A percentile compares a stretch with the other conserved stretches of the same genome.
These are phyloP conservation scores for Drosophila malerkotliana DNA, from an alignment of 1,140 invertebrate genomes.

Conservation along the genomic window DNA sequence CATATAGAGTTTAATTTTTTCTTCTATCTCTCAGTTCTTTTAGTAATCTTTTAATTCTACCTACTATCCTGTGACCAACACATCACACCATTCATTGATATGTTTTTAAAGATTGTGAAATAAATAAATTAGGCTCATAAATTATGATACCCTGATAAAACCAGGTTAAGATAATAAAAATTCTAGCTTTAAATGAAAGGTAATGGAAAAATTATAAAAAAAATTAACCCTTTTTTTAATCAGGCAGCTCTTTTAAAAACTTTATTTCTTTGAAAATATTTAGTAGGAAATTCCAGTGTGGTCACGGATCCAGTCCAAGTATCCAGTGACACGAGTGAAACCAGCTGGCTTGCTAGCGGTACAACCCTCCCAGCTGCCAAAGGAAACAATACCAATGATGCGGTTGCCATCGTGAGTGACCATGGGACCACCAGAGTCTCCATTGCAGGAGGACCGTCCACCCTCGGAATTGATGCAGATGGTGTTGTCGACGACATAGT, in stretches of 20 bases:
- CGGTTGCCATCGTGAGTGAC: slow-evolving; percentile 32
- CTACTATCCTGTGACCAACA: no score
- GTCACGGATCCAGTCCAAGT: slow-evolving; percentile 85
- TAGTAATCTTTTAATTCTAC: no score
- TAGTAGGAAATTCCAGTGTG: slow-evolving; percentile 83
- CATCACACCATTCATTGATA: no score
- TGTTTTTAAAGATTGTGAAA: no score
- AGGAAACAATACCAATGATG: slow-evolving; percentile 85
- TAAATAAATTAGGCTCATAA: no score
- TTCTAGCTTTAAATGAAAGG: no score
- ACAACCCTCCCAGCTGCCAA: slow-evolving; percentile 84
- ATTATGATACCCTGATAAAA: no score
- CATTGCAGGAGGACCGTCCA: slow-evolving; percentile 38
- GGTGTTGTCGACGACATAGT: slow-evolving; percentile 34
- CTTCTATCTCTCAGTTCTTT: no score
- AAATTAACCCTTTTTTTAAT: no score
- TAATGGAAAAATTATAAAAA: no score
- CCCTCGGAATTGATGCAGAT: slow-evolving; percentile 31
- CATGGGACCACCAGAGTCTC: slow-evolving; percentile 51
- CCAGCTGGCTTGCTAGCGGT: slow-evolving; percentile 85
- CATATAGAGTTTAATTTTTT: no score
- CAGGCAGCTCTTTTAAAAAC: neutral
- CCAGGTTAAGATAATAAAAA: no score
- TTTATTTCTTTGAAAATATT: neutral
- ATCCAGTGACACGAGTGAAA: slow-evolving; percentile 84